Base-by-base conservation (phyloP, 2,113 vertebrate species). In the Varanus salvator region DNA sequence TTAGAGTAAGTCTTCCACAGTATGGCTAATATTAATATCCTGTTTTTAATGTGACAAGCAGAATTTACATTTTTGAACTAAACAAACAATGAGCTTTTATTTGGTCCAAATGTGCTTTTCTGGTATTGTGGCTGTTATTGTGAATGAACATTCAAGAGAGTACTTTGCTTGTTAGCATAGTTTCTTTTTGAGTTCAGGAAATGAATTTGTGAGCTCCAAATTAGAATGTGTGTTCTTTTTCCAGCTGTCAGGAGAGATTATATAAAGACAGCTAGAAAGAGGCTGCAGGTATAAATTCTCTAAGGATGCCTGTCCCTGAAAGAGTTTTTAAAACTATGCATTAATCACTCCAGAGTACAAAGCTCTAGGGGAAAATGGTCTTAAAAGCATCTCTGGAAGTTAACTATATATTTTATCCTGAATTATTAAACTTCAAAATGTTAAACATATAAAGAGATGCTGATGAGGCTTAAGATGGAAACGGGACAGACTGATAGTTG, bases 1-100 rank as follows among this genome's bases (percentile, higher is more conserved):
- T 92, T 57, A 89, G 89, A 95, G 95, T 94, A 96, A 90, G 92
- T 96, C 93, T 93, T 93, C 87, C 94, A 95, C 92, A 90, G 89
- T 93, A 91, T 75, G 92, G 89, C 91, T 93, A 93, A 92, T 95
- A 94, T 92, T 92, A 94, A 90, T 95, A 84, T 93, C 84, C 77
- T 90, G 90, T 93, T 94, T 94, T 92, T 44, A 44, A 87, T 57
- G 87, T 92, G 72, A 0, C 2, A 88, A 84, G 92, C 81, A 93
- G 84, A 91, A 94, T 92, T 93, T 95, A 88, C 80, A 93, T 95
- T 95, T 93, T 94, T 93, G 91, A n/a, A 83, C 85, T 94, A 86
- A 93, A 93, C 85, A 93, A 92, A 95, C 91, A 25, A 89, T 87
- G 80, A 75, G 92, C 93, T 69, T 92, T 94, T 90, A 82, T 90